phyloP scores from a whole-genome alignment of 2,113 vertebrate species.

The Myrmecophaga tridactyla region DNA sequence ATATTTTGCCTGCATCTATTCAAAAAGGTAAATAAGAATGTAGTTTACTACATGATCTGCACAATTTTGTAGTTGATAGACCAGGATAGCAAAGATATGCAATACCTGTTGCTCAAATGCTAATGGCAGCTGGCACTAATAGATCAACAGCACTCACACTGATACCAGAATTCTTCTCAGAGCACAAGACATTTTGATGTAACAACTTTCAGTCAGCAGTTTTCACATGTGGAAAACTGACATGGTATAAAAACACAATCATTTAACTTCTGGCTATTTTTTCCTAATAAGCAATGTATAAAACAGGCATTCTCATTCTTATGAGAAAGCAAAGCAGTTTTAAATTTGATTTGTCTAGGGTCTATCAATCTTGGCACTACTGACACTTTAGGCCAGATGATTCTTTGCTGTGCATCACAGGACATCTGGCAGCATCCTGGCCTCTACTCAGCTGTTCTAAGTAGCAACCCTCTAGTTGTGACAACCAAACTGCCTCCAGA shows the following conservation, averaged over 20 bases:
- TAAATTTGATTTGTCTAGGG: background rate
- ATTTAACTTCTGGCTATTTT: background rate
- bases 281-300: background rate
- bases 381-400: background rate
- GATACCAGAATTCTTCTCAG: background rate
- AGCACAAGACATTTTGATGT: background rate
- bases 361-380: background rate
- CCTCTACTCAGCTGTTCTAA: background rate
- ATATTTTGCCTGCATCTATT: constrained; percentile 92
- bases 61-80: background rate
- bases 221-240: background rate
- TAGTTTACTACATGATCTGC: background rate
- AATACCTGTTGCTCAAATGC: background rate
- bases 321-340: background rate
- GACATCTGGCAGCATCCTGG: background rate
- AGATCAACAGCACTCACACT: background rate
- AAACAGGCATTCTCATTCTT: constrained; percentile 10
- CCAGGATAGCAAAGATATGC: background rate
- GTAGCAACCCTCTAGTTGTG: background rate
- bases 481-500: background rate
- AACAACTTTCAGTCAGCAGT: background rate
- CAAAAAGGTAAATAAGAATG: constrained; percentile 58
- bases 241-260: background rate
- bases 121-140: background rate
- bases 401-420: background rate